Conservation (phyloP, 2,888 invertebrate species). For the Aphidoletes aphidimyza region DNA sequence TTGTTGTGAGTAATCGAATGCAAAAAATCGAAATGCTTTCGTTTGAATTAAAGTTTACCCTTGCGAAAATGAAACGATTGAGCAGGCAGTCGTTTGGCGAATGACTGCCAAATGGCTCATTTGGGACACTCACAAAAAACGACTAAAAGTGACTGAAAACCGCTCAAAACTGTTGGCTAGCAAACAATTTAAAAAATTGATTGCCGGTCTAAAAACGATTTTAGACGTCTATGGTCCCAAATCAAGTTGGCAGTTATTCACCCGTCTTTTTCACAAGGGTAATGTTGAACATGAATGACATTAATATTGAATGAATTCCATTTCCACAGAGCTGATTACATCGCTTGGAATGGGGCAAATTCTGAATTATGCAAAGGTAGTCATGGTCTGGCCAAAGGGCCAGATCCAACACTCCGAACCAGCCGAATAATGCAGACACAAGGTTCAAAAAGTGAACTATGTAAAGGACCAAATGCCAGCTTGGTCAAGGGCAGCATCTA, state of each 20-base stretch:
- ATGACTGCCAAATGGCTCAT: too few species aligned
- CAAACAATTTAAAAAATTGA: too few species aligned
- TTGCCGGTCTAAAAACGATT: too few species aligned
- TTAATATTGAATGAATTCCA: not conserved
- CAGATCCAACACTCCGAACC: conserved; percentile 67
- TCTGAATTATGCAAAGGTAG: conserved; percentile 70
- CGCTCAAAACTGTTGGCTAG: too few species aligned
- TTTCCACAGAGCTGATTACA: conserved; percentile 77
- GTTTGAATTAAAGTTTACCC: too few species aligned
- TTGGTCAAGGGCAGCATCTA: conserved; percentile 84
- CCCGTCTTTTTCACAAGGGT: too few species aligned
- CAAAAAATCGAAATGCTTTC: not conserved
- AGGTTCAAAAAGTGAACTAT: conserved; percentile 75
- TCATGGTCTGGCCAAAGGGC: conserved; percentile 69
- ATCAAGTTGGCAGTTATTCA: too few species aligned
- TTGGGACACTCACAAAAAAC: too few species aligned
- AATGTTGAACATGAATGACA: not conserved
- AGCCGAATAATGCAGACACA: conserved; percentile 69
- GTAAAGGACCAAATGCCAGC: conserved; percentile 78
- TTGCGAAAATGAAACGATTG: too few species aligned
- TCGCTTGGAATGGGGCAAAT: conserved; percentile 86
- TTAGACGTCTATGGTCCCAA: too few species aligned
- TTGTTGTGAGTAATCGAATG: conserved; percentile 74
- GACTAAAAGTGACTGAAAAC: too few species aligned
- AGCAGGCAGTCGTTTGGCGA: too few species aligned